Evolutionary conservation across 1,140 invertebrate genomes (phyloP), one percentile per base, ranked within the genome.

Genomic region (Rhyacophila brunnea): DNA sequence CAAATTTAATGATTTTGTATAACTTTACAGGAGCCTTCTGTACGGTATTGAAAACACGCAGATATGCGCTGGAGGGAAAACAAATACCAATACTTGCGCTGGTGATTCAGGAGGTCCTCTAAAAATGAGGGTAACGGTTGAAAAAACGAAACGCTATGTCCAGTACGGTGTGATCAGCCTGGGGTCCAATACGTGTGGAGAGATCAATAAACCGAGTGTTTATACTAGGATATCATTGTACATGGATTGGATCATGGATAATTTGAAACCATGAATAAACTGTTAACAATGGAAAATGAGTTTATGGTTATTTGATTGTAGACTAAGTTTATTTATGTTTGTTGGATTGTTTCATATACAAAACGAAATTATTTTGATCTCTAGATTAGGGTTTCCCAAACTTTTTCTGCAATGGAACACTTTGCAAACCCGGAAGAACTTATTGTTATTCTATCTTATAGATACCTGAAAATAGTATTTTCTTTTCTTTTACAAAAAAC

Each of bases 151-250:
- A 6, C 11, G 23, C 13, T 82, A 83, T 68, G 77, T 81, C 20
- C 70, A 88, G 17, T 70, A 87, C 0, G 87, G 87, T 1, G 72
- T 89, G 13, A 85, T 89, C 0, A 88, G 87, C 1, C 89, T 83
- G 66, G 87, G 88, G 0, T 77, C 81, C 1, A 81, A 78, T 28
- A 67, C 74, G 0, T 89, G 87, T 61, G 86, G 82, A 0, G 66
- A 74, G 0, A 70, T 74, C 18, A 80, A 79, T 1, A 75, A 71
- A 34, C 86, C 86, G 1, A 84, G 83, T 0, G 83, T 88, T 1
- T 88, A 87, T 62, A 85, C 85, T 0, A 75, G 77, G n/a, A 70
- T 87, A 0, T 66, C 72, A 0, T 73, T 80, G 50, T 88, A 85
- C 56, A 73, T 87, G 68, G 77, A 85, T 35, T 89, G 86, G 86